Evolutionary conservation across 2,113 vertebrate species (phyloP), one percentile per base, ranked within the genome.

Genomic region (Tenebrosternarchus preto): DNA sequence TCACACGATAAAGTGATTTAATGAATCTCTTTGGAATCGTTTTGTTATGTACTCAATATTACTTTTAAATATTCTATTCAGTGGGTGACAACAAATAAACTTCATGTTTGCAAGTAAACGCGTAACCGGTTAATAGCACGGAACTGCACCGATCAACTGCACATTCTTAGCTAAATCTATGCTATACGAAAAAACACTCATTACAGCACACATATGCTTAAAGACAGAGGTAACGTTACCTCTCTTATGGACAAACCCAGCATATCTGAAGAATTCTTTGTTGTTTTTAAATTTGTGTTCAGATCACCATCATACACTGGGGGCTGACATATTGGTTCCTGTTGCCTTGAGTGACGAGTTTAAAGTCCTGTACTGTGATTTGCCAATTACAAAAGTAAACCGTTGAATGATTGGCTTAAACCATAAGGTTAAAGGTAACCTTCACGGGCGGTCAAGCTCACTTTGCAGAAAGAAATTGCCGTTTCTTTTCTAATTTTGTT

Each of bases 161-260:
- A 50, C 11, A 50, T 50, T 50, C 43, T 50, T 50, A 50, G 11
- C 43, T 0, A 15, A 50, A n/a, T n/a, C n/a, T n/a, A n/a, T n/a
- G 39, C 39, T 43, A 43, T 8, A 66, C 11, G 27, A 15, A 15
- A 64, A 31, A 36, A 36, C 33, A 36, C 33, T 36, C 33, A 36
- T 36, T 36, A 36, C 33, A 36, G 33, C 33, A 36, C 33, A 36
- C 33, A 43, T 8, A 22, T 24, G 7, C 0, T 25, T 43, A 71
- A 19, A 12, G 16, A n/a, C 0, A 31, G 1, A 3, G 0, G 8
- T 0, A 39, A 39, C 25, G 25, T 36, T 24, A 98, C 97, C 94
- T 98, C 93, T 53, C 86, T 90, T 46, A 99, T 89, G 0, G 95
- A 95, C 36, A 91, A 76, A 1, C 93, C 87, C 76, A 97, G 87